These are phyloP conservation scores for Entomobrya proxima DNA, from an alignment of 2,888 invertebrate species.

Conservation along the genomic window DNA sequence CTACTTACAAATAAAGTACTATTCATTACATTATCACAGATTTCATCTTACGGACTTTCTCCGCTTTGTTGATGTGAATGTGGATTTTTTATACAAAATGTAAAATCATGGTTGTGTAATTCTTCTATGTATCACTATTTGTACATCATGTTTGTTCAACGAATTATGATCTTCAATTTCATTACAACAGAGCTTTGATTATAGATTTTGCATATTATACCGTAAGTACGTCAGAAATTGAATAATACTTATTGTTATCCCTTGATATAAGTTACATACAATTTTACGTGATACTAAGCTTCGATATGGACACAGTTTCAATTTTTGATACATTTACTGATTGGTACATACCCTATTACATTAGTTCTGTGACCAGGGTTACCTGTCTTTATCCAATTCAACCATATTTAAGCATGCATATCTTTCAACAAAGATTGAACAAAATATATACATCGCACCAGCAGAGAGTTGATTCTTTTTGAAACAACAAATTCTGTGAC, in stretches of 20 bases:
- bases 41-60: slow-evolving; percentile 6
- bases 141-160: slow-evolving; percentile 23
- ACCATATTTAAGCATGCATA: too few relatives aligned
- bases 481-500: too few relatives aligned
- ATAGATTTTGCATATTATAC: neutral
- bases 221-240: too few relatives aligned
- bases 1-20: too few relatives aligned
- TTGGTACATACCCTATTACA: neutral
- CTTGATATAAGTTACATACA: neutral
- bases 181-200: neutral
- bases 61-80: neutral
- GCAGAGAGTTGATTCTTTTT: too few relatives aligned
- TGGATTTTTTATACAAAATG: slow-evolving; percentile 26
- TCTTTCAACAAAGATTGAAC: too few relatives aligned
- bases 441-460: too few relatives aligned
- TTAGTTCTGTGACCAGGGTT: too few relatives aligned
- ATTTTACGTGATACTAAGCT: neutral
- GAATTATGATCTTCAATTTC: neutral
- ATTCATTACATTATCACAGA: slow-evolving; percentile 33
- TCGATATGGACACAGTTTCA: slow-evolving; percentile 28
- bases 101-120: slow-evolving; percentile 21
- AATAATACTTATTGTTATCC: too few relatives aligned
- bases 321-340: neutral
- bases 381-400: neutral
- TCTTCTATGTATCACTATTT: neutral